Evolutionary conservation across 2,888 invertebrate species (phyloP).

Genomic region (Trypoxylon attenuatum): DNA sequence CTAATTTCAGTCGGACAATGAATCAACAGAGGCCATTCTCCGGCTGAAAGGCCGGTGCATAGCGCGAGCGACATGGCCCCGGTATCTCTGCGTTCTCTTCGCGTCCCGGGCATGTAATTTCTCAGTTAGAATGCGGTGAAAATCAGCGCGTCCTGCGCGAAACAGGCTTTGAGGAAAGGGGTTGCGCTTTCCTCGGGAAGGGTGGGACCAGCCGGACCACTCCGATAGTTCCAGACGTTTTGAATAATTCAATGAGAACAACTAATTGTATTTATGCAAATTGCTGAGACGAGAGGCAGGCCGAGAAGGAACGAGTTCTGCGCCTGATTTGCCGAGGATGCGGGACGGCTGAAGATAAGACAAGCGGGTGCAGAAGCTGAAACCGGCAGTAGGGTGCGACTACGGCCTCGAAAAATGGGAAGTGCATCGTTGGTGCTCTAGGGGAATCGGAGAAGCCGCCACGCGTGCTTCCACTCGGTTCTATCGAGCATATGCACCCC

Average conservation of each 20-base stretch:
- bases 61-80: background rate
- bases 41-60: background rate
- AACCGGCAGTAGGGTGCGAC: slow-evolving; percentile 17
- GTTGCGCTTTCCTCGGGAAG: slow-evolving; percentile 19
- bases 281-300: slow-evolving; percentile 20
- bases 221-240: slow-evolving; percentile 56
- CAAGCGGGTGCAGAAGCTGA: slow-evolving; percentile 30
- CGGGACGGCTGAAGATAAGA: slow-evolving; percentile 48
- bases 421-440: slow-evolving; percentile 21
- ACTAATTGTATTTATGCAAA: slow-evolving; percentile 73
- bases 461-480: slow-evolving; percentile 38
- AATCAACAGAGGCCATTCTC: background rate
- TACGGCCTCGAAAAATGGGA: slow-evolving; percentile 36
- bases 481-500: slow-evolving; percentile 62
- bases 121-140: slow-evolving; percentile 49
- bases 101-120: slow-evolving; percentile 28
- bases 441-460: slow-evolving; percentile 20
- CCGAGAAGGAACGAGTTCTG: slow-evolving; percentile 23
- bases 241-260: slow-evolving; percentile 71
- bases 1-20: background rate
- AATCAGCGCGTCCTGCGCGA: slow-evolving; percentile 48
- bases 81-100: background rate
- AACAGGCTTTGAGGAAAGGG: slow-evolving; percentile 41
- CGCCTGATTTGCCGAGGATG: slow-evolving; percentile 69
- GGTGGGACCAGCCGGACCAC: slow-evolving; percentile 24